Evolutionary conservation across 2,888 invertebrate species (phyloP).

Genomic region (Tromatobia lineatoria): DNA sequence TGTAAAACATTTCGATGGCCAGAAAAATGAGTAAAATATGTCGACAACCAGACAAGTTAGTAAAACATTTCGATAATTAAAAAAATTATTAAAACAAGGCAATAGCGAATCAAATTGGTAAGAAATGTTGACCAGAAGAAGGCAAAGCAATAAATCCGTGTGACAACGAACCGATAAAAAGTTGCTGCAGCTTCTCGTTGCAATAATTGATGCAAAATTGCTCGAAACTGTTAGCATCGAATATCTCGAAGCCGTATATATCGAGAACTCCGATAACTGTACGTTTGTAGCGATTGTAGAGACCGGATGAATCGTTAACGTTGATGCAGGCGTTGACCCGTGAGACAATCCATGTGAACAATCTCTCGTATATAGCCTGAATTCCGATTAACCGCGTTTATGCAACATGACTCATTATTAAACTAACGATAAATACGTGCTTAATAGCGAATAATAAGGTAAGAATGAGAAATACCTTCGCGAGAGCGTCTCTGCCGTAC

Average conservation of each 20-base stretch:
- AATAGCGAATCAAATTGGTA: no score
- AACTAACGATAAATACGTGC: not conserved
- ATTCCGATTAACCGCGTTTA: conserved; percentile 50
- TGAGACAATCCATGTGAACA: conserved; percentile 97
- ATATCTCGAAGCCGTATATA: conserved; percentile 99
- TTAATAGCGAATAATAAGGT: not conserved
- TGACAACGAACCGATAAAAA: conserved; percentile 94
- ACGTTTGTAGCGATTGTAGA: conserved; percentile 88
- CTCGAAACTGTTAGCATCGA: conserved; percentile 98
- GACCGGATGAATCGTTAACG: conserved; percentile 87
- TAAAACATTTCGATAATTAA: no score
- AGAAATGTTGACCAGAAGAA: no score
- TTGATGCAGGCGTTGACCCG: conserved; percentile 97
- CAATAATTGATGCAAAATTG: conserved; percentile 99
- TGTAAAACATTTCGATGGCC: no score
- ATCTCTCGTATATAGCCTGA: conserved; percentile 95
- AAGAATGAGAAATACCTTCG: conserved; percentile 88
- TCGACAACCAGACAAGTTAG: no score
- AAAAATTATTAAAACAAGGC: no score
- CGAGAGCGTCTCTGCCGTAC: conserved; percentile 96
- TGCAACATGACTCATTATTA: not conserved
- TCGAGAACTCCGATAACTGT: conserved; percentile 98
- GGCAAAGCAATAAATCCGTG: not conserved
- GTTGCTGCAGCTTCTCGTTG: conserved; percentile 98
- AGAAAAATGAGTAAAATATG: not conserved